Conservation (phyloP, 2,113 vertebrate genomes). For the Notiomystis cincta region DNA sequence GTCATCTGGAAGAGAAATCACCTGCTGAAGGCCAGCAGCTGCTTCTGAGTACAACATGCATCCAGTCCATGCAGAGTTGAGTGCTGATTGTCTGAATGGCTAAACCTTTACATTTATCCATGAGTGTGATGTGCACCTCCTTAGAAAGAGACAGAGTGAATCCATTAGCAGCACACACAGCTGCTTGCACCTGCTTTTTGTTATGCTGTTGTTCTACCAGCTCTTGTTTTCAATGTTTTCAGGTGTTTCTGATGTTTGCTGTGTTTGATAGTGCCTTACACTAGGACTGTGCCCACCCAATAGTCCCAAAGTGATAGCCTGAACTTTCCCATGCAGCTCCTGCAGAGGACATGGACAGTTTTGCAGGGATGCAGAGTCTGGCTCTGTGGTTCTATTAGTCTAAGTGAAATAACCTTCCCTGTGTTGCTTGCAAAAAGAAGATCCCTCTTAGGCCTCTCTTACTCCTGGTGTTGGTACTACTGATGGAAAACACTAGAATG, state of each 20-base stretch:
- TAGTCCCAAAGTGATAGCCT: not conserved
- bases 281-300: not conserved
- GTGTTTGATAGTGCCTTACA: not conserved
- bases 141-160: not conserved
- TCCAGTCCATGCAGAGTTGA: not conserved
- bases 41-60: not conserved
- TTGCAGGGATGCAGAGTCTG: not conserved
- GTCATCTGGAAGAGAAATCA: not conserved
- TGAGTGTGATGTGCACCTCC: not conserved
- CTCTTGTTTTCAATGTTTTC: not conserved
- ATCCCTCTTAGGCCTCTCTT: not conserved
- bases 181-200: not conserved
- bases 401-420: not conserved
- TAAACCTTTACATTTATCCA: not conserved
- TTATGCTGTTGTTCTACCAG: not conserved
- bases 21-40: not conserved
- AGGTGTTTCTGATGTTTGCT: not conserved
- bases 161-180: not conserved
- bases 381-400: not conserved
- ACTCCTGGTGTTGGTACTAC: not conserved
- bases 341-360: accelerated
- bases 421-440: not conserved
- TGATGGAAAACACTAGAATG: not conserved
- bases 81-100: not conserved
- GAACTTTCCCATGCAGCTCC: not conserved